These are phyloP conservation scores for Danio rerio DNA, from an alignment of 2,113 vertebrate genomes.

Conservation along the genomic window GRCz12tu NC_133183.1:50202001-50202500, in stretches of 20 bases:
- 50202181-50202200: too few relatives aligned
- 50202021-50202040: too few relatives aligned
- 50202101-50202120: too few relatives aligned
- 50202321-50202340: not conserved
- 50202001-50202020: too few relatives aligned
- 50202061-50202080: too few relatives aligned
- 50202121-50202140: too few relatives aligned
- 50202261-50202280: not conserved
- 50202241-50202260: not conserved
- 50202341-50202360: not conserved
- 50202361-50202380: not conserved
- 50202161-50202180: too few relatives aligned
- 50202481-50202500: slow-evolving; percentile 46
- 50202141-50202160: too few relatives aligned
- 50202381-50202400: slow-evolving; percentile 32
- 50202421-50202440: not conserved
- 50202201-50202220: too few relatives aligned
- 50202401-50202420: slow-evolving; percentile 26
- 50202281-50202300: not conserved
- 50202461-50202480: slow-evolving; percentile 51
- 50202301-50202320: not conserved
- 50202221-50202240: not conserved
- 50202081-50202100: too few relatives aligned
- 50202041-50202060: too few relatives aligned
- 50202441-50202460: slow-evolving; percentile 31